phyloP scores from a whole-genome alignment of 2,888 invertebrate genomes.

The Marasmarcha lunaedactyla region DNA sequence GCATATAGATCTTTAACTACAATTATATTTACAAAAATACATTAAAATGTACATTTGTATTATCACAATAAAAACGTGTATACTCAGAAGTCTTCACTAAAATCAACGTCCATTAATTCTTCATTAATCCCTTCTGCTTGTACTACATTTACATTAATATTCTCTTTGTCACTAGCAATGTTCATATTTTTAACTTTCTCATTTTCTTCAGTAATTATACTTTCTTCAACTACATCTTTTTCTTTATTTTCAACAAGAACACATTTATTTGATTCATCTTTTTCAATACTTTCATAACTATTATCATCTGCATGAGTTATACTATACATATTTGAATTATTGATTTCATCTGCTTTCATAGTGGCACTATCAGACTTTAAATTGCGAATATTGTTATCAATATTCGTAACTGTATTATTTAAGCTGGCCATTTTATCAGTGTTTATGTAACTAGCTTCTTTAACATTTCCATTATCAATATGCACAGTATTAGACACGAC shows the following conservation, averaged over 20 bases:
- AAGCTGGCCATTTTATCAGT: not conserved
- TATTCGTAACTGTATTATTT: no score
- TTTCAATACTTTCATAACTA: slow-evolving; percentile 3
- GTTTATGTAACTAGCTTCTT: not conserved
- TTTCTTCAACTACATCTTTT: not conserved
- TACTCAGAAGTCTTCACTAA: slow-evolving; percentile 40
- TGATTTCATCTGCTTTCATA: no score
- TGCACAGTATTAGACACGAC: not conserved
- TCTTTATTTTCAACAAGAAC: not conserved
- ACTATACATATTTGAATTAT: not conserved
- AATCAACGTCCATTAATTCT: slow-evolving; percentile 50
- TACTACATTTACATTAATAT: slow-evolving; percentile 10
- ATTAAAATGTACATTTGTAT: no score
- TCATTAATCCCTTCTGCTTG: slow-evolving; percentile 12
- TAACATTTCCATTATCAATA: not conserved
- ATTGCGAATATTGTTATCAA: no score
- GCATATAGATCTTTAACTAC: no score
- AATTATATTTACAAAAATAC: no score
- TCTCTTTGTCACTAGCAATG: slow-evolving; percentile 8
- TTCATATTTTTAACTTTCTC: slow-evolving; percentile 6
- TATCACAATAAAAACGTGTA: not conserved
- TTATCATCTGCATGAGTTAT: no score
- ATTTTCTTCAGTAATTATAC: slow-evolving; percentile 2
- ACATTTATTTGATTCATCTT: slow-evolving; percentile 6
- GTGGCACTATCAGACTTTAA: no score